Evolutionary conservation across 1,140 invertebrate species (phyloP), one percentile per base, ranked within the genome.

Genomic region (Odontomachus brunneus): DNA sequence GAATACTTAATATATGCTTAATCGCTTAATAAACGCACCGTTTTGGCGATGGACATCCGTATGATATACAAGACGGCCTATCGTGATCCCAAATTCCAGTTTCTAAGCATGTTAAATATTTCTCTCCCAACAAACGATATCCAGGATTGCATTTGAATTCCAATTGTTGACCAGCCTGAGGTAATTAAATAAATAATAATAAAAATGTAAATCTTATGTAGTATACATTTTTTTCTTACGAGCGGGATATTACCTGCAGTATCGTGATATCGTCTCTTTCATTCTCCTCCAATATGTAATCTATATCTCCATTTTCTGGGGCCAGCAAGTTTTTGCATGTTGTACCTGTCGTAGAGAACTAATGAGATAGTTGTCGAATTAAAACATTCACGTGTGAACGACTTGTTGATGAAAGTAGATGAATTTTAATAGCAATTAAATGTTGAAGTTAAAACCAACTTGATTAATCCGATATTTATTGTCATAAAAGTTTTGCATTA

Each of bases 111-210:
- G 93, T 95, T 38, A 95, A 69, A 7, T 93, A 85, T 48, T 83
- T 84, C 62, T 94, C 89, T 7, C 95, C 95, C 3, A 88, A 78
- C 17, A 95, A 81, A 62, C 89, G 90, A 65, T 92, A 94, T 17
- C 94, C 94, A 3, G 85, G 57, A 51, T 92, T 83, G 76, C 95
- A 96, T 60, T 89, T 92, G 48, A 95, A 93, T 78, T 95, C 94
- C 19, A 95, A 82, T 84, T 94, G 94, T 33, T 94, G 93, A 0
- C 93, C 94, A 38, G 92, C 90, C 90, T 92, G 19, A 48, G 85
- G 85, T 17, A 24, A 78, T 69, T 44, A 2, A 76, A 78, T 9
- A 49, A 62, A 76, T 49, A 33, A 60, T 72, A 71, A 76, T 53
- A 7, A 69, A 26, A 55, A 55, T 19, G 19, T 29, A n/a, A 33